phyloP scores from a whole-genome alignment of 2,888 invertebrate genomes.

The Psococerastis gibbosa region DNA sequence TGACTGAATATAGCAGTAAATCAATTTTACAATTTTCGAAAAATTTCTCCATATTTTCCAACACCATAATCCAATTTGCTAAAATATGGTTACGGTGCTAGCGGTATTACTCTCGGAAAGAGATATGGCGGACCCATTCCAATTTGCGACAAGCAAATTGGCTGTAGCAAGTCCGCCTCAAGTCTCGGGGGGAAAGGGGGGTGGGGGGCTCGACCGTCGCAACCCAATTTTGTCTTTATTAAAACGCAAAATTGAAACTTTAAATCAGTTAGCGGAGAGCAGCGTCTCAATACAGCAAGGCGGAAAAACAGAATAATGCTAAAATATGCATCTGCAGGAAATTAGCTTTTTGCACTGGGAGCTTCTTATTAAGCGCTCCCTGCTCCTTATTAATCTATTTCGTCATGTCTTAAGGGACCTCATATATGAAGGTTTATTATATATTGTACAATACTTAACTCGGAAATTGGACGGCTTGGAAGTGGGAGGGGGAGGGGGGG shows the following conservation, averaged over 20 bases:
- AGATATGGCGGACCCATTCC: too few relatives aligned
- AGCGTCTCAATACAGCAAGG: conserved; percentile 1
- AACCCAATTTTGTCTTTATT: conserved; percentile 16
- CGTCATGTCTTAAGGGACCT: too few relatives aligned
- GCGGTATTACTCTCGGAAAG: too few relatives aligned
- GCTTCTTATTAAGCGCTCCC: too few relatives aligned
- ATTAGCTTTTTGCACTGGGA: conserved; percentile 5
- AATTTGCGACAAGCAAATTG: not conserved
- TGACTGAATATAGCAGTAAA: conserved; percentile 3
- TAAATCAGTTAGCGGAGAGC: conserved; percentile 15
- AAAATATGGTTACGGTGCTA: conserved; percentile 6
- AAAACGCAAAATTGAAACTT: conserved; percentile 15
- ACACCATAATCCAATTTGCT: conserved; percentile 6
- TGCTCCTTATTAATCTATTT: too few relatives aligned
- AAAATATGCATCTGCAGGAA: conserved; percentile 8
- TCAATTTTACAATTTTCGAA: conserved; percentile 9
- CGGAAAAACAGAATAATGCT: conserved; percentile 7
- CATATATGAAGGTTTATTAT: too few relatives aligned
- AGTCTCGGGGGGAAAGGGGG: not conserved
- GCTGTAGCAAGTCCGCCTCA: not conserved
- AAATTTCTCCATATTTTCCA: conserved; percentile 10
- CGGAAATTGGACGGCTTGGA: too few relatives aligned
- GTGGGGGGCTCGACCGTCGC: not conserved
- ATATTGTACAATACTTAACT: too few relatives aligned
- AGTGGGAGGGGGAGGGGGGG: too few relatives aligned